Conservation (phyloP, 37 sponge, comb jelly and placozoan species). For the Spongia lamella region DNA sequence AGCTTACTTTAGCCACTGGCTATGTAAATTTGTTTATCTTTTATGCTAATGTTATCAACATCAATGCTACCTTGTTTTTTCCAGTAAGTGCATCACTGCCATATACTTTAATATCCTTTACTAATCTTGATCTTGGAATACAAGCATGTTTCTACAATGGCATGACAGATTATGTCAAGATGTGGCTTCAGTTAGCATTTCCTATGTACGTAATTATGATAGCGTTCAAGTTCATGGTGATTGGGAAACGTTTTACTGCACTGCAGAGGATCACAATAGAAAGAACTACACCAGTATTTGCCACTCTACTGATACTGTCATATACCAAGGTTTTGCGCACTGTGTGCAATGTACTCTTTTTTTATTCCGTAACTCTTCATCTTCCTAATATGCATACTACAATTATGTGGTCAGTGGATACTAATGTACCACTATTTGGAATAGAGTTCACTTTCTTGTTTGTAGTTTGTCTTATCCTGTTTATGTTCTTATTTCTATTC, state of each 20-base stretch:
- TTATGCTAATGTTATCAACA: too few species aligned
- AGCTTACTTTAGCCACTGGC: too few species aligned
- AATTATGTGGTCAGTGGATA: slow-evolving; percentile 25
- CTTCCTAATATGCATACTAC: neutral
- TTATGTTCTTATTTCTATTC: slow-evolving; percentile 15
- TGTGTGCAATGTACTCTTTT: slow-evolving; percentile 3
- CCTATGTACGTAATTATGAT: too few species aligned
- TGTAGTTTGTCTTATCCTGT: neutral
- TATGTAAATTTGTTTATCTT: too few species aligned
- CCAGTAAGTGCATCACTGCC: too few species aligned
- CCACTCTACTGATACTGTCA: slow-evolving; percentile 38
- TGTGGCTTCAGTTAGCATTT: too few species aligned
- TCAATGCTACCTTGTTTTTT: too few species aligned
- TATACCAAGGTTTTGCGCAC: slow-evolving; percentile 27
- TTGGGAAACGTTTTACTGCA: neutral
- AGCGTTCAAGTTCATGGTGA: neutral
- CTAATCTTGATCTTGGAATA: slow-evolving; percentile 38
- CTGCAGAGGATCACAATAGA: neutral
- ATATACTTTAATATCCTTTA: neutral
- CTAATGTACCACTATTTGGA: neutral
- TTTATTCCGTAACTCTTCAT: neutral
- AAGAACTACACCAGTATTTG: slow-evolving; percentile 20
- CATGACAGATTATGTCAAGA: too few species aligned
- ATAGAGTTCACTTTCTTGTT: neutral
- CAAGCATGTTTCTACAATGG: slow-evolving; percentile 26